phyloP scores from a whole-genome alignment of 2,797 vertebrate species.

The Alcedo quadribrachys region DNA sequence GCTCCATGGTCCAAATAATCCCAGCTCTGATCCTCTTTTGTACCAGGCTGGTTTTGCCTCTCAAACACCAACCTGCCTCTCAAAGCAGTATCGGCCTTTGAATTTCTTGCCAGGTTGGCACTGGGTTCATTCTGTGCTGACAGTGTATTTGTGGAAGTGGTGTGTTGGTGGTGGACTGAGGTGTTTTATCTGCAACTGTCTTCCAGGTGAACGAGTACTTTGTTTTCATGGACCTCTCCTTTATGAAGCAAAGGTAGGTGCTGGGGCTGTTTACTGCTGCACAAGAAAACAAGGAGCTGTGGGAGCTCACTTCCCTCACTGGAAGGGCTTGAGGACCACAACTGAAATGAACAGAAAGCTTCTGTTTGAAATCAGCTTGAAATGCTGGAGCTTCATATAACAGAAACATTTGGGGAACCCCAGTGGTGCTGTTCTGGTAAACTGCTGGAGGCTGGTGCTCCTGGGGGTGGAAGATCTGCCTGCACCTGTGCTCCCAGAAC shows the following conservation, averaged over 20 bases:
- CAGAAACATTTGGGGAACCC: background rate
- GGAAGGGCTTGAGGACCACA: background rate
- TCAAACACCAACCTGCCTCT: too few species aligned
- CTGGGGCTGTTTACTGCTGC: background rate
- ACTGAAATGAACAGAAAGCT: background rate
- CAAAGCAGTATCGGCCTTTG: too few species aligned
- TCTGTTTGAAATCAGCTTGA: background rate
- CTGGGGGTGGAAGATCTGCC: background rate
- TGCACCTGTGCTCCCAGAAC: background rate
- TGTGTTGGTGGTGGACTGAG: too few species aligned
- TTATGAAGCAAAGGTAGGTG: conserved; percentile 97
- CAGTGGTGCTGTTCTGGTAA: background rate
- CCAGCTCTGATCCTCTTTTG: too few species aligned
- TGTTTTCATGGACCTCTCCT: conserved; percentile 99
- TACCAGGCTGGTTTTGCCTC: too few species aligned
- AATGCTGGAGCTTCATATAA: background rate
- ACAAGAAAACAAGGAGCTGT: background rate
- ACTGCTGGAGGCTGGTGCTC: background rate
- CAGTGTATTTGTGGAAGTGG: too few species aligned
- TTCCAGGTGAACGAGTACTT: conserved; percentile 96
- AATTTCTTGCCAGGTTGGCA: too few species aligned
- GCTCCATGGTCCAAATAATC: too few species aligned
- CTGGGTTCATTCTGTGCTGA: too few species aligned
- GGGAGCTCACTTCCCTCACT: background rate
- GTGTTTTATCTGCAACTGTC: background rate